Percentiles rank a stretch among this genome's conserved stretches.
Conservation (phyloP, 2,888 invertebrate species). For the Ypsolopha sequella region DNA sequence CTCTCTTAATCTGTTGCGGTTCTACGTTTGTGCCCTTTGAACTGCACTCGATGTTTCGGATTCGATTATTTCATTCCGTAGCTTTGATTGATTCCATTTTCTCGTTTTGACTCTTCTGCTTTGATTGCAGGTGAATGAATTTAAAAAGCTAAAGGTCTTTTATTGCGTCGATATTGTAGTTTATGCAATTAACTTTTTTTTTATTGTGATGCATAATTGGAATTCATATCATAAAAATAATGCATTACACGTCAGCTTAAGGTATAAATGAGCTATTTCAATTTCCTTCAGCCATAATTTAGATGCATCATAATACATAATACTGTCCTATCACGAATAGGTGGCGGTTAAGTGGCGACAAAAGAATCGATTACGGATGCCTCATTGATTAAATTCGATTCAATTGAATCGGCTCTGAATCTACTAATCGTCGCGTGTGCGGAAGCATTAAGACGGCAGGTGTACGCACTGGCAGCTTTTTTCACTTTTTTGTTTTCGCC, state of each 20-base stretch:
- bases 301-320: background rate
- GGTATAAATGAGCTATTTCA: constrained; percentile 5
- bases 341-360: constrained; percentile 1
- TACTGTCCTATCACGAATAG: constrained; percentile 4
- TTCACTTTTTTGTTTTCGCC: background rate
- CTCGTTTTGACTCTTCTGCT: constrained; percentile 39
- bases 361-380: constrained; percentile 4
- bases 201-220: background rate
- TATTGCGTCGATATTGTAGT: background rate
- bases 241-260: constrained; percentile 1
- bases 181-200: background rate
- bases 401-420: constrained; percentile 1
- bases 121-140: constrained; percentile 29
- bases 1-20: constrained; percentile 56
- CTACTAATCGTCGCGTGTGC: background rate
- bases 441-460: background rate
- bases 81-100: constrained; percentile 64
- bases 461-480: background rate
- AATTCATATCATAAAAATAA: background rate
- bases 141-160: constrained; percentile 20
- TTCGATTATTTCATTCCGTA: constrained; percentile 28
- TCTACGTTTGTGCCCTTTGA: constrained; percentile 58
- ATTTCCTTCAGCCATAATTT: constrained; percentile 1
- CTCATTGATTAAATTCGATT: constrained; percentile 2
- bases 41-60: constrained; percentile 46